Evolutionary conservation across 37 sponge, comb jelly and placozoan genomes (phyloP), one percentile per base, ranked within the genome.

Genomic region (Mnemiopsis leidyi): DNA sequence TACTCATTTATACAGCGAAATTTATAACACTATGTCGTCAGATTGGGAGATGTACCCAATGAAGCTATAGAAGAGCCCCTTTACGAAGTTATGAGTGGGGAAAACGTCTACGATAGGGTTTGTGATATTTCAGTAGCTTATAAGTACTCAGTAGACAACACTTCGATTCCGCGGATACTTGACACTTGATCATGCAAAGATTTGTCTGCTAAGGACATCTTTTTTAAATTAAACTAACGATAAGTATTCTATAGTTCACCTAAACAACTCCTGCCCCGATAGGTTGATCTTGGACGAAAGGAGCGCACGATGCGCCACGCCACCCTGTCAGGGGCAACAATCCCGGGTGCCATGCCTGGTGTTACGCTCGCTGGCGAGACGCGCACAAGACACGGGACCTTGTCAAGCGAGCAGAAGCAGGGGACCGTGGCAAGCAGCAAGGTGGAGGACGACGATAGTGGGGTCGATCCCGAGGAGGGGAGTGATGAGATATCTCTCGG

Each of bases 391-490:
- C 79, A 32, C 21, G 32, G 32, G 1, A 77, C 79, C 1, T 36
- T 77, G 18, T 77, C 79, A 2, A 71, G 73, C 73, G 73, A 71
- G 3, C 25, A 71, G 3, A 28, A 18, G 3, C 30, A 26, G 32
- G 79, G 36, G 26, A 32, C 32, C 0, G 79, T 77, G 79, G 32
- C 69, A 69, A 68, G 69, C 75, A n/a, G 69, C 94, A 21, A 69
- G 94, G 35, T 92, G 93, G 95, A 93, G 23, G 95, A 94, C 38
- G 93, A 92, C 24, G 95, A 93, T 36, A 94, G 69, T 88, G 94
- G 94, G 0, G 88, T 83, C 2, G 95, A 93, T 28, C 68, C 32
- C 36, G 79, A 38, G 39, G 93, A 83, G 23, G 31, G 38, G 21
- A 76, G 88, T 32, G 92, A 94, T 73, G 94, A 39, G 29, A 28